Conservation (phyloP, 2,113 vertebrate species). For the Cepphus grylle region DNA sequence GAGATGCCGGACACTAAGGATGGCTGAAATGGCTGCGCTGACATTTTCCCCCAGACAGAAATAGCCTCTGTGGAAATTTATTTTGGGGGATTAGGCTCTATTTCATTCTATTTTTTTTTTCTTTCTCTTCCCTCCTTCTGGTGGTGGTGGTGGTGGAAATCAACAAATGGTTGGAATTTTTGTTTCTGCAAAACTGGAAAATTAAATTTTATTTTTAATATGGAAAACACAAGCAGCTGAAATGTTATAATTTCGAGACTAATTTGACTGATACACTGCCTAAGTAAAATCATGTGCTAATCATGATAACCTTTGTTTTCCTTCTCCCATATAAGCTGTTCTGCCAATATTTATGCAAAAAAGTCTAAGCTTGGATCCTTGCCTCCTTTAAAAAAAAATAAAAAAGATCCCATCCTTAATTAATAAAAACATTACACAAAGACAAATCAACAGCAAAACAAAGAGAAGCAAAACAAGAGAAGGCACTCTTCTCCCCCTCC, state of each 20-base stretch:
- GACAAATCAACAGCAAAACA: neutral
- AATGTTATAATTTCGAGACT: neutral
- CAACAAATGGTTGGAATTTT: constrained; percentile 14
- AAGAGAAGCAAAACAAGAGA: neutral
- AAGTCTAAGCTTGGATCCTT: neutral
- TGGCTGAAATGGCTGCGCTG: neutral
- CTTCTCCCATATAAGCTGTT: neutral
- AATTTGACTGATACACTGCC: constrained; percentile 10
- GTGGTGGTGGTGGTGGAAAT: neutral
- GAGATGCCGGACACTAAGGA: neutral
- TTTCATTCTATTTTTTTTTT: neutral
- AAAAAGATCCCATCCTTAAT: neutral
- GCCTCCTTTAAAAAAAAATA: neutral
- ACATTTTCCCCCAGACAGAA: neutral
- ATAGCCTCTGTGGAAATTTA: neutral
- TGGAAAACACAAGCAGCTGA: constrained; percentile 10
- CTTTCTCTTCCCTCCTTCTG: neutral
- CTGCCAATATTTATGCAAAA: neutral
- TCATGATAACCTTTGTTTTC: neutral
- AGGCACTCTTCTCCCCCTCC: neutral
- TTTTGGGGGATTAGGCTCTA: neutral
- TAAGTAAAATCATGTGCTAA: neutral
- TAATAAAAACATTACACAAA: neutral
- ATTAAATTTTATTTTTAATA: constrained; percentile 31
- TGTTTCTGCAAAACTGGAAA: constrained; percentile 33